Conservation (phyloP, 2,888 invertebrate genomes). For the Dichetophora obliterata region DNA sequence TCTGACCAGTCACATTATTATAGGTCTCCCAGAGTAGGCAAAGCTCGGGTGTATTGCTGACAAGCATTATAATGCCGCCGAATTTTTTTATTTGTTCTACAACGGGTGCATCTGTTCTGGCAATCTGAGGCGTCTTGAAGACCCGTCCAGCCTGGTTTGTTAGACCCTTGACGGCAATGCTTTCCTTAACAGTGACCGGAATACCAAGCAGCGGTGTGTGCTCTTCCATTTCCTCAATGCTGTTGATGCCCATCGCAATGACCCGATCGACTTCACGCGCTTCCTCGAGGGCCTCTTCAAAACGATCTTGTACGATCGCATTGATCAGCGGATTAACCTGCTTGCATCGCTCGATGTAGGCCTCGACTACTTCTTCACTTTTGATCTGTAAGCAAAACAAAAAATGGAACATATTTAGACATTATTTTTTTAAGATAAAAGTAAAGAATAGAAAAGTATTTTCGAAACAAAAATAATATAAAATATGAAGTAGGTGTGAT, state of each 20-base stretch:
- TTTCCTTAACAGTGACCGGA: conserved; percentile 88
- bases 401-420: neutral
- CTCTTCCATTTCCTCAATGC: conserved; percentile 75
- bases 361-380: conserved; percentile 78
- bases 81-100: conserved; percentile 79
- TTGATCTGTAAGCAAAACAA: conserved; percentile 73
- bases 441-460: too few relatives aligned
- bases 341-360: conserved; percentile 82
- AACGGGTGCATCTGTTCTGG: conserved; percentile 80
- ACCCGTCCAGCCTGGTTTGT: conserved; percentile 82
- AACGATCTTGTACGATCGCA: conserved; percentile 84
- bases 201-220: conserved; percentile 85
- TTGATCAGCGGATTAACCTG: conserved; percentile 85
- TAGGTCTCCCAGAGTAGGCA: conserved; percentile 93
- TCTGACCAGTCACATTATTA: conserved; percentile 88
- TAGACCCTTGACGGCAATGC: conserved; percentile 83
- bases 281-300: conserved; percentile 80
- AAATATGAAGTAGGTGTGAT: too few relatives aligned
- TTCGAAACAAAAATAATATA: too few relatives aligned
- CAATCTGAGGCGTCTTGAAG: conserved; percentile 73
- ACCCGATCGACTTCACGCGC: conserved; percentile 80
- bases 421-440: too few relatives aligned
- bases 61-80: conserved; percentile 87
- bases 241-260: conserved; percentile 73
- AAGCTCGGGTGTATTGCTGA: conserved; percentile 91